Evolutionary conservation across 2,797 vertebrate genomes (phyloP).

Genomic region (Avahi laniger): DNA sequence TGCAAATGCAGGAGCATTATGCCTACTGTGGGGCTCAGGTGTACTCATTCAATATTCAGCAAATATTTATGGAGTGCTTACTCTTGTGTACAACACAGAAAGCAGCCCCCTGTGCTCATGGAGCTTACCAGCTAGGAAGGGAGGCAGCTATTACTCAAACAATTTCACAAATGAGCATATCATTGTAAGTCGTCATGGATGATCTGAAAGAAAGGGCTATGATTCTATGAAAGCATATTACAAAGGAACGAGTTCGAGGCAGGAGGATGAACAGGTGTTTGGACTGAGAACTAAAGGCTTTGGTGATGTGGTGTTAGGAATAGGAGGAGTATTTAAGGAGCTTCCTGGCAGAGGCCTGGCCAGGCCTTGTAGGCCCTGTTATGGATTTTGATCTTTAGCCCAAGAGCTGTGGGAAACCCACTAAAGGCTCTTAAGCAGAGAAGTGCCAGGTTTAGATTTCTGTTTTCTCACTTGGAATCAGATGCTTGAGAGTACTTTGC

Average conservation of each 20-base stretch:
- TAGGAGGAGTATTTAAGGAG: not conserved
- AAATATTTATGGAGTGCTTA: not conserved
- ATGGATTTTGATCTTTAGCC: not conserved
- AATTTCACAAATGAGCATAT: not conserved
- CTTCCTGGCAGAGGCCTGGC: not conserved
- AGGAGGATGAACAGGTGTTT: not conserved
- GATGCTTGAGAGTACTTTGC: not conserved
- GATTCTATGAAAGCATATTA: not conserved
- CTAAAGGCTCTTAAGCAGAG: not conserved
- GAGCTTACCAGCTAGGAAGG: not conserved
- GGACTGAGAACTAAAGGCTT: not conserved
- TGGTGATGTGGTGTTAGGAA: not conserved
- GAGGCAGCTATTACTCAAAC: not conserved
- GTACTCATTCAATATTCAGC: not conserved
- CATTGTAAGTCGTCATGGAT: not conserved
- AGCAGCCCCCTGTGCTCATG: not conserved
- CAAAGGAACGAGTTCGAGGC: not conserved
- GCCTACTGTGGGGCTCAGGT: not conserved
- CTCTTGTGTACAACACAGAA: not conserved
- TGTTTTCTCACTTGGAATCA: not conserved
- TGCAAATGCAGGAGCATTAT: not conserved
- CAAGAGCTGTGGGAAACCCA: not conserved
- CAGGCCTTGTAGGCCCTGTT: not conserved
- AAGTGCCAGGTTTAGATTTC: not conserved
- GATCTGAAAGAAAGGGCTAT: not conserved